These are phyloP conservation scores for Camarhynchus parvulus DNA, from an alignment of 2,113 vertebrate species.

Conservation along the genomic window DNA sequence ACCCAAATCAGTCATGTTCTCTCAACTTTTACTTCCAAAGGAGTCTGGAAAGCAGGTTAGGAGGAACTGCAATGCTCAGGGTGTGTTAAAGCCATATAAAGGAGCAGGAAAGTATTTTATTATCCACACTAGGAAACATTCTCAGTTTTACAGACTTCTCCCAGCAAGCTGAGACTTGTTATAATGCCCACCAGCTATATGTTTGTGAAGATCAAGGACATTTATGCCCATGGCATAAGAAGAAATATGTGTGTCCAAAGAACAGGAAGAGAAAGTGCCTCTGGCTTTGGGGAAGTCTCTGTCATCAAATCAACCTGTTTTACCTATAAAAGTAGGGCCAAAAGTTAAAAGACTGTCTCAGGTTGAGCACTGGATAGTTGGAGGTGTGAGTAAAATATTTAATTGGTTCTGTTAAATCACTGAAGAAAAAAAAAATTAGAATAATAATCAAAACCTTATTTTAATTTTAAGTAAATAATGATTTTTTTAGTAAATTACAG, in stretches of 20 bases:
- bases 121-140: slow-evolving; percentile 15
- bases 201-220: slow-evolving; percentile 28
- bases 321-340: background rate
- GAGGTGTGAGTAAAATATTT: background rate
- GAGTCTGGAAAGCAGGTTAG: slow-evolving; percentile 27
- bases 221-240: background rate
- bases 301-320: background rate
- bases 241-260: background rate
- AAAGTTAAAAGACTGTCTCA: background rate
- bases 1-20: background rate
- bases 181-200: background rate
- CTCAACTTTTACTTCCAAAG: background rate
- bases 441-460: background rate
- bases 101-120: slow-evolving; percentile 16
- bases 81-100: slow-evolving; percentile 23
- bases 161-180: slow-evolving; percentile 23
- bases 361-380: background rate
- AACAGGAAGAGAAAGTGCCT: background rate
- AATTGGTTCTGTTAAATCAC: background rate
- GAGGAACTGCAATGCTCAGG: background rate
- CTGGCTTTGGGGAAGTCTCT: background rate
- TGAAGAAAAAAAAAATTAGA: background rate
- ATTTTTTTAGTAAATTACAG: background rate
- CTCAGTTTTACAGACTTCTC: slow-evolving; percentile 52
- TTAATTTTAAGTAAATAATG: background rate